phyloP scores from a whole-genome alignment of 2,113 vertebrate species.

The Phocoena sinus region DNA sequence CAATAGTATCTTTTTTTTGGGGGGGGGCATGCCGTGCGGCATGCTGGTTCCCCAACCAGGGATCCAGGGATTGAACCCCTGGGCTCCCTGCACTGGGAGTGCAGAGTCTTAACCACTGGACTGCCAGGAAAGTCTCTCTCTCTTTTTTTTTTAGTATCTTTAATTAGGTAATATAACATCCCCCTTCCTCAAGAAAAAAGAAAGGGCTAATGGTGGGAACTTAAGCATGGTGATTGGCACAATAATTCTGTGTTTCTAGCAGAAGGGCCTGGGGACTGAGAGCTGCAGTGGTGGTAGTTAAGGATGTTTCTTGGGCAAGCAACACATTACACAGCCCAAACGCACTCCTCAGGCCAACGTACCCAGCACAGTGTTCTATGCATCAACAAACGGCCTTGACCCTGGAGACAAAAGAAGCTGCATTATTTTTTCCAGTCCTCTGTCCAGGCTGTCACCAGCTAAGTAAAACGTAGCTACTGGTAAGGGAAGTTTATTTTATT shows the following conservation, averaged over 20 bases:
- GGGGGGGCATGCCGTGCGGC: too few relatives aligned
- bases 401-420: not conserved
- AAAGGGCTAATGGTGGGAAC: not conserved
- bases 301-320: not conserved
- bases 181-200: too few relatives aligned
- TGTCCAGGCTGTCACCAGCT: not conserved
- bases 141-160: not conserved
- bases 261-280: not conserved
- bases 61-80: not conserved
- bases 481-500: conserved; percentile 47
- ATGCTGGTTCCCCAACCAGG: not conserved
- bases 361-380: not conserved
- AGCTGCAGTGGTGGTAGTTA: not conserved
- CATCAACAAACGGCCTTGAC: not conserved
- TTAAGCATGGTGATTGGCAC: not conserved
- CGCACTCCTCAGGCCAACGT: not conserved
- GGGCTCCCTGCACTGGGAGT: too few relatives aligned
- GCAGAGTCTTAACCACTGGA: too few relatives aligned
- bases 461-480: not conserved
- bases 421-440: not conserved
- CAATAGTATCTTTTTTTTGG: not conserved
- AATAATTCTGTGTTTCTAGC: not conserved
- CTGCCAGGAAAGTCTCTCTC: too few relatives aligned
- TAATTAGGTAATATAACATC: not conserved
- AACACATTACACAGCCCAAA: not conserved